These are phyloP conservation scores for Oncorhynchus mykiss DNA, from an alignment of 2,113 vertebrate species.

Conservation along the genomic window DNA sequence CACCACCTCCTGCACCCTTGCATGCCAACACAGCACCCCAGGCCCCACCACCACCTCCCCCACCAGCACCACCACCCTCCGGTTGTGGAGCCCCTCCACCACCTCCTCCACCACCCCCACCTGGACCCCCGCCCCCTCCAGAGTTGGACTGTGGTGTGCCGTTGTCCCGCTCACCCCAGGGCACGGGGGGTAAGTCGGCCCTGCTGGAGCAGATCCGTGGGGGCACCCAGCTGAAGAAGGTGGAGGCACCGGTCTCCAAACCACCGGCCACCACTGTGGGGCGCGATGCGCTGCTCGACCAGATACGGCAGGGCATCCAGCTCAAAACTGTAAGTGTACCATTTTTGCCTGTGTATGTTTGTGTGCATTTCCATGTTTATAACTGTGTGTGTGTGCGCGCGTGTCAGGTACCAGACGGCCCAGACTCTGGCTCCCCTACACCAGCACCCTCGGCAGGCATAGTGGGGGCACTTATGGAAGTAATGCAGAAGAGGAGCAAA, in stretches of 20 bases:
- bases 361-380: background rate
- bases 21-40: slow-evolving; percentile 47
- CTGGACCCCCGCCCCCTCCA: slow-evolving; percentile 61
- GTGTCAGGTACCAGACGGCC: slow-evolving; percentile 83
- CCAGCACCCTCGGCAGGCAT: slow-evolving; percentile 86
- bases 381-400: background rate
- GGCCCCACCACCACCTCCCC: slow-evolving; percentile 76
- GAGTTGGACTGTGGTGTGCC: slow-evolving; percentile 63
- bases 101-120: slow-evolving; percentile 79
- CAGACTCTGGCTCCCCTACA: slow-evolving; percentile 82
- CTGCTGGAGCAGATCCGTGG: slow-evolving; percentile 95
- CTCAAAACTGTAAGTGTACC: slow-evolving; percentile 87
- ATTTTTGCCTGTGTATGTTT: background rate
- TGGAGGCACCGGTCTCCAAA: slow-evolving; percentile 87
- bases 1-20: slow-evolving; percentile 51
- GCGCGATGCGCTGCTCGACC: slow-evolving; percentile 91
- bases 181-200: slow-evolving; percentile 79
- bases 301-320: slow-evolving; percentile 96
- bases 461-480: slow-evolving; percentile 95
- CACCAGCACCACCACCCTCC: slow-evolving; percentile 68
- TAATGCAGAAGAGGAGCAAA: slow-evolving; percentile 99
- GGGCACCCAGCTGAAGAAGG: slow-evolving; percentile 91
- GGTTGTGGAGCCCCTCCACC: slow-evolving; percentile 64
- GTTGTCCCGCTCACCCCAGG: slow-evolving; percentile 58
- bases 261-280: slow-evolving; percentile 78